These are phyloP conservation scores for Drymodes brunneopygia DNA, from an alignment of 2,113 vertebrate species.

Conservation along the genomic window DNA sequence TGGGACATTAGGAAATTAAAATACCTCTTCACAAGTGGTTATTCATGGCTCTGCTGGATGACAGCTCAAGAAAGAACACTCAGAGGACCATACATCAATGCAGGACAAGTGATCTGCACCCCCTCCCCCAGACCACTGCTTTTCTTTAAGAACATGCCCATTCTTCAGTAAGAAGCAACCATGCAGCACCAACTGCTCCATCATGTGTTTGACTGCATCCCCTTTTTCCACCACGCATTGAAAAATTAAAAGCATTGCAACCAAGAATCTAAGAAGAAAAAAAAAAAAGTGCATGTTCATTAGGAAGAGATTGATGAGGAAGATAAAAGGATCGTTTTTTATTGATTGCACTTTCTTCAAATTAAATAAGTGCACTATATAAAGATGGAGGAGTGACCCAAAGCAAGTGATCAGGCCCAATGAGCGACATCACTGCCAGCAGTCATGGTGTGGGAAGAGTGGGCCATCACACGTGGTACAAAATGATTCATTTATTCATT, in stretches of 20 bases:
- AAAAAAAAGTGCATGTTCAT: slow-evolving; percentile 10
- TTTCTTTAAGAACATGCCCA: background rate
- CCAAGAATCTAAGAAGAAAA: background rate
- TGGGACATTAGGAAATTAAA: background rate
- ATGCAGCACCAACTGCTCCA: background rate
- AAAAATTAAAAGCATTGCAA: slow-evolving; percentile 31
- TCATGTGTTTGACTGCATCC: background rate
- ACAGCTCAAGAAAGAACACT: background rate
- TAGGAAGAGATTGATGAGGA: slow-evolving; percentile 48
- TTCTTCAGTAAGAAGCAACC: background rate
- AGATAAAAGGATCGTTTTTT: slow-evolving; percentile 41
- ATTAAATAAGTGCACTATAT: slow-evolving; percentile 54
- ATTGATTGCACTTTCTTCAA: slow-evolving; percentile 62
- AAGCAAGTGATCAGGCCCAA: background rate
- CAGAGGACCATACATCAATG: background rate
- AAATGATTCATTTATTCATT: background rate
- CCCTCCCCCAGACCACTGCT: background rate
- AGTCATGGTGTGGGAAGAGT: background rate
- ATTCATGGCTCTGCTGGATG: background rate
- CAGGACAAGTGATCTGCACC: background rate
- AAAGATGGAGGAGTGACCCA: background rate
- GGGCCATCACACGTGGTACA: background rate
- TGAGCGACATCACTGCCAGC: background rate
- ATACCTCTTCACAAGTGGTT: background rate
- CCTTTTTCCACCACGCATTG: background rate